phyloP scores from a whole-genome alignment of 2,797 vertebrate genomes.

The Neoniphon sammara region DNA sequence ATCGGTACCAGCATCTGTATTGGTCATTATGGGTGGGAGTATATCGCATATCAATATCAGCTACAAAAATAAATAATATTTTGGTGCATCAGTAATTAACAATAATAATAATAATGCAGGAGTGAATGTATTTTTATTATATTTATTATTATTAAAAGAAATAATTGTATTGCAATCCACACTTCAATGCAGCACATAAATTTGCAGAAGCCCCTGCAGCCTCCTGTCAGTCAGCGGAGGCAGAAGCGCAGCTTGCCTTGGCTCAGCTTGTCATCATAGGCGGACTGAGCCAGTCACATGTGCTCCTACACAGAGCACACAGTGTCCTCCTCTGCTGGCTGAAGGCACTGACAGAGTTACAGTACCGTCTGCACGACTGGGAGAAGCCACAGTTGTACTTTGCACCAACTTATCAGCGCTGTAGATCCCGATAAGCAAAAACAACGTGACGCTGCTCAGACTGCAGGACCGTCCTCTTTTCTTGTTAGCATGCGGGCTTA shows the following conservation, averaged over 20 bases:
- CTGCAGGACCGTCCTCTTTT: neutral
- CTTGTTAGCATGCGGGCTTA: neutral
- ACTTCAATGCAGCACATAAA: no score
- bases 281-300: slow-evolving; percentile 52
- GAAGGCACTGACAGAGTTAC: slow-evolving; percentile 15
- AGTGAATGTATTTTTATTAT: no score
- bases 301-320: slow-evolving; percentile 50
- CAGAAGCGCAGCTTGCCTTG: neutral
- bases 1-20: no score
- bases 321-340: slow-evolving; percentile 48
- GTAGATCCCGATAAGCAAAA: slow-evolving; percentile 5
- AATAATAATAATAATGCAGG: no score
- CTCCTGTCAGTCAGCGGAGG: neutral
- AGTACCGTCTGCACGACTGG: slow-evolving; percentile 6
- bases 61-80: no score
- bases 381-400: slow-evolving; percentile 38
- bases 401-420: slow-evolving; percentile 28
- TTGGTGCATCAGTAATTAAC: no score
- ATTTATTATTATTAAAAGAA: no score
- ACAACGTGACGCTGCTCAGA: neutral
- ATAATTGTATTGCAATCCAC: no score
- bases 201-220: neutral
- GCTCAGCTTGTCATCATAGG: slow-evolving; percentile 18
- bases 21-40: no score
- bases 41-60: no score